Percentiles rank a stretch among this genome's conserved stretches.
phyloP scores from a whole-genome alignment of 2,113 vertebrate species.

The Charina bottae region DNA sequence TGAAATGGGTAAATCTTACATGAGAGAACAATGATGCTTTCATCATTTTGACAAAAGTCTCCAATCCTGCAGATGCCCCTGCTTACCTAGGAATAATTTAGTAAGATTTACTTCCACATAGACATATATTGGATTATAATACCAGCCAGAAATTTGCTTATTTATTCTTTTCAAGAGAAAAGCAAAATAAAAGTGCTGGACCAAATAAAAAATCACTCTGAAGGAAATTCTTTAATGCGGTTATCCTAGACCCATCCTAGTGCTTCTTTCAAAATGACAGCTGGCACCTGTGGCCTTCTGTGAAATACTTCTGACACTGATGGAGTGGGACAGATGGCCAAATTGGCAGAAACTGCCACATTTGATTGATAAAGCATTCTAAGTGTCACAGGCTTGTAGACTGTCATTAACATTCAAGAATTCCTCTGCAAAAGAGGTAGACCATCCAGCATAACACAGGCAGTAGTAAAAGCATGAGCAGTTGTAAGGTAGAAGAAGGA shows the following conservation, averaged over 20 bases:
- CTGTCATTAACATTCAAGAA: conserved; percentile 54
- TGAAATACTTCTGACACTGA: conserved; percentile 76
- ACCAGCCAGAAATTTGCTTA: conserved; percentile 52
- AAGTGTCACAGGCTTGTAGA: conserved; percentile 60
- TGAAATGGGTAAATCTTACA: neutral
- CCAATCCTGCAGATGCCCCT: neutral
- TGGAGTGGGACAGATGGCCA: conserved; percentile 82
- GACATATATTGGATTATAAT: neutral
- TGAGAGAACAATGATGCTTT: neutral
- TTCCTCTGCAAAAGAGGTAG: conserved; percentile 41
- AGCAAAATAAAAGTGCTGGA: conserved; percentile 55
- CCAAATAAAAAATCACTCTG: conserved; percentile 50
- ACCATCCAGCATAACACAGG: neutral
- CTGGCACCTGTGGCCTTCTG: conserved; percentile 71
- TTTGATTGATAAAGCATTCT: conserved; percentile 76
- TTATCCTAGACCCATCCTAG: conserved; percentile 65
- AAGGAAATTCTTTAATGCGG: conserved; percentile 41
- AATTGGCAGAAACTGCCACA: conserved; percentile 75
- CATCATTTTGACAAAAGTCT: neutral
- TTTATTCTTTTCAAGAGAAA: conserved; percentile 60
- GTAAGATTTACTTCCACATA: neutral
- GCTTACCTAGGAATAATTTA: neutral
- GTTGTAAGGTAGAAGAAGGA: neutral
- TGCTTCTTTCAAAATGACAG: conserved; percentile 73
- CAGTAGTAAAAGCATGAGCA: accelerated